Evolutionary conservation across 2,113 vertebrate genomes (phyloP).

Genomic region (Heterotis niloticus): DNA sequence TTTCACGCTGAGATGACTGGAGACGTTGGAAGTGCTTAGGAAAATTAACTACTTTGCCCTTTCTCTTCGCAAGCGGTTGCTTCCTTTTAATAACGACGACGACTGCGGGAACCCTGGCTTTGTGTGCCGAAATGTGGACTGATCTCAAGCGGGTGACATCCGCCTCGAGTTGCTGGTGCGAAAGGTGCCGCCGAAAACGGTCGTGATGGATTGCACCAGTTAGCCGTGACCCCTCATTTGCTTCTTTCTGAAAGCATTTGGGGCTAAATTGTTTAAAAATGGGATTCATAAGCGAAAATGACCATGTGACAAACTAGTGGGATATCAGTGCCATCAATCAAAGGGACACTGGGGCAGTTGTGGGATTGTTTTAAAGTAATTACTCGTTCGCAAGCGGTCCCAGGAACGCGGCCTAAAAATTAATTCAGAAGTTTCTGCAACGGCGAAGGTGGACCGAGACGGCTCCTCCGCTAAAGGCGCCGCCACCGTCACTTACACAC

Average conservation of each 20-base stretch:
- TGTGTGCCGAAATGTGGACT: background rate
- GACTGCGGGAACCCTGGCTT: background rate
- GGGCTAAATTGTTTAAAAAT: conserved; percentile 13
- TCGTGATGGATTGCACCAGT: conserved; percentile 13
- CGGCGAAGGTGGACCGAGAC: background rate
- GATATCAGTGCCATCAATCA: conserved; percentile 19
- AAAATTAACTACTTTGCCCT: background rate
- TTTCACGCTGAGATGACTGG: background rate
- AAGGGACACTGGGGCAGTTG: background rate
- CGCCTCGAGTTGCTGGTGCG: background rate
- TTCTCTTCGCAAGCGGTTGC: background rate
- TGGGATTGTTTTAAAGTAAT: conserved; percentile 18
- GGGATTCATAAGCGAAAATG: background rate
- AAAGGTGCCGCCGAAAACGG: background rate
- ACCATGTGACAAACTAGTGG: background rate
- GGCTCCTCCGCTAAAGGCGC: background rate
- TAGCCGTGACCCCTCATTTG: background rate
- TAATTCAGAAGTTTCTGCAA: background rate
- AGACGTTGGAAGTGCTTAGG: background rate
- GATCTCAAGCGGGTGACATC: background rate
- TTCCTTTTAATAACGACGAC: background rate
- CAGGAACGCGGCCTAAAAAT: conserved; percentile 11
- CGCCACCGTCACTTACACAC: background rate
- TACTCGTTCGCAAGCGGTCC: conserved; percentile 7
- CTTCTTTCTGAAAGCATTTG: background rate